Evolutionary conservation across 2,888 invertebrate genomes (phyloP), one percentile per base, ranked within the genome.

Genomic region (Actias luna): DNA sequence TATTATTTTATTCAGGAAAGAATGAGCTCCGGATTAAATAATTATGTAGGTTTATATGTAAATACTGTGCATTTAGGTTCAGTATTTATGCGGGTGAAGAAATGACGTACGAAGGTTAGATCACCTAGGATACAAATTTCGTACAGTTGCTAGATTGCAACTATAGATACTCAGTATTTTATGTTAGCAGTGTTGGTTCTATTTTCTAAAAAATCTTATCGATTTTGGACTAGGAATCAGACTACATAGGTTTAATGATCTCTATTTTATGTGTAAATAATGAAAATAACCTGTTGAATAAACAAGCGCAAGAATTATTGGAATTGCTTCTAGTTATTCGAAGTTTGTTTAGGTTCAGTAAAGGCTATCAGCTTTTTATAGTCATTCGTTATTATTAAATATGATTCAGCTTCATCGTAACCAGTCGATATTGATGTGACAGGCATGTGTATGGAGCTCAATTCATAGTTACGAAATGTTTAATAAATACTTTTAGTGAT

Each of bases 401-500:
- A 70, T 83, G 83, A 83, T 65, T 85, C 83, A 83, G 42, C 58
- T 58, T 62, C 64, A 72, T 72, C 76, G 74, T 79, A 76, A 70
- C 77, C 74, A 66, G 18, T 79, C 78, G 75, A 59, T 36, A 27
- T 68, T 72, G 73, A 76, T 72, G 70, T 74, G 71, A 71, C 72
- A 71, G 74, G 66, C 69, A 72, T 64, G 22, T 63, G 63, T 12
- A 50, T 4, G 61, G 65, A 65, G 63, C 70, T 70, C 31, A 67
- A 78, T 82, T 74, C 73, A 84, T 83, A 85, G 83, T 75, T 55
- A 16, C n/a, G 29, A n/a, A n/a, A n/a, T n/a, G 1, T 27, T 46
- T 46, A 8, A 14, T 36, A 42, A n/a, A 12, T 7, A 36, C 12
- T 50, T 12, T 22, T 25, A 22, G 8, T 50, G 12, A 14, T 1